Base-by-base conservation (phyloP, 2,888 invertebrate genomes). In the Pherbina coryleti region DNA sequence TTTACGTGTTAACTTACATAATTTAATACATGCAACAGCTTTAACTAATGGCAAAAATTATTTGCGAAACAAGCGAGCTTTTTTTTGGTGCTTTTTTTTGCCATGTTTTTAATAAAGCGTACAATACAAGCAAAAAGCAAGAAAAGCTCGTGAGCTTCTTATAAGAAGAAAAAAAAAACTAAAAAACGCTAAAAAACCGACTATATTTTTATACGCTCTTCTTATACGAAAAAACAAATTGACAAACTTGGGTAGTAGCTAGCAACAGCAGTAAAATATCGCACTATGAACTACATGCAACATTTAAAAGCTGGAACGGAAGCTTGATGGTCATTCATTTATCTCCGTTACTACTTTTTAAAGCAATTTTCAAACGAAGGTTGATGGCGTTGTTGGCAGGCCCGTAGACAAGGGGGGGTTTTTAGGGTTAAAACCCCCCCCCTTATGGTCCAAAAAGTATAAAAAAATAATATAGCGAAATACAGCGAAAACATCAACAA, bases 271-370 rank as follows among this genome's bases (percentile, higher is more conserved):
- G 44, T 14, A 44, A 44, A 44, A 44, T 8, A 22, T 28, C 60
- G 28, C 28, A 60, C 28, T 9, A 28, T 60, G 28, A 60, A 60
- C 11, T 60, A 11, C 60, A 60, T 28, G 25, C 60, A 60, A 60
- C 22, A 19, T 11, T 60, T 60, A 28, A 19, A 60, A 60, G 25
- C 25, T 28, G 9, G 28, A 9, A 60, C 60, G 60, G 11, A 60
- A 60, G 28, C 44, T 44, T 60, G 60, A 60, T 60, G 28, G 60
- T 60, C 60, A 60, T 60, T 60, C 11, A 60, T 60, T 60, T 60
- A 22, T 60, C 60, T 60, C n/a, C 28, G 60, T 60, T 60, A 44
- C 44, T 44, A 7, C 60, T 60, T 60, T 60, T 22, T 22, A 28
- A 60, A 25, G 25, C 22, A 60, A 60, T 60, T 60, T 60, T 60